Evolutionary conservation across 2,113 vertebrate species (phyloP).

Genomic region (Macquaria australasica): DNA sequence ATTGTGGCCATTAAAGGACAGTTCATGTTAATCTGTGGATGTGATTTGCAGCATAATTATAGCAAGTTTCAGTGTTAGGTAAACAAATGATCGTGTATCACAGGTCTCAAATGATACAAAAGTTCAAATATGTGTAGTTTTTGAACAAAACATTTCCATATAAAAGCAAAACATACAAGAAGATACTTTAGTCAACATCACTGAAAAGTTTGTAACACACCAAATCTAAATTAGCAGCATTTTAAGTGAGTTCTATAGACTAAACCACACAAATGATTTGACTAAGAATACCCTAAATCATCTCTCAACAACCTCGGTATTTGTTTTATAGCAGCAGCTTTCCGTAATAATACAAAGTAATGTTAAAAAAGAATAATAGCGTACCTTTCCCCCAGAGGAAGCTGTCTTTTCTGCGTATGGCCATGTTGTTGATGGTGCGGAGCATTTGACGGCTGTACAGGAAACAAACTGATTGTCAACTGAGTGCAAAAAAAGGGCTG

Average conservation of each 20-base stretch:
- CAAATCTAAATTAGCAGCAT: background rate
- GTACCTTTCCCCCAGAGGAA: conserved; percentile 86
- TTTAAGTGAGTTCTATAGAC: background rate
- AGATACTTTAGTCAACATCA: background rate
- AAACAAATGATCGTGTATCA: background rate
- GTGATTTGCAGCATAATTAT: background rate
- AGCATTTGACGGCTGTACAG: conserved; percentile 64
- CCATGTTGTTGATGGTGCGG: conserved; percentile 70
- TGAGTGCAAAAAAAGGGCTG: conserved; percentile 41
- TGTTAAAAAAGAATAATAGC: background rate
- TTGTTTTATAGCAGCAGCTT: background rate
- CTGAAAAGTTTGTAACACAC: background rate
- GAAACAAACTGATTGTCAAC: conserved; percentile 49
- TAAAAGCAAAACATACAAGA: background rate
- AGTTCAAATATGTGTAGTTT: background rate
- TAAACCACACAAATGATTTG: background rate
- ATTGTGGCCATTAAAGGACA: background rate
- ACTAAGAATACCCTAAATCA: background rate
- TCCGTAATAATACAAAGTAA: background rate
- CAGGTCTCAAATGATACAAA: background rate
- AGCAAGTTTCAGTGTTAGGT: rapidly evolving
- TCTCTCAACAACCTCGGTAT: background rate
- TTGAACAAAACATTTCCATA: background rate
- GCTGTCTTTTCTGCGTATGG: conserved; percentile 81
- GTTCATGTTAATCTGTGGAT: background rate